Evolutionary conservation across 2,797 vertebrate genomes (phyloP), one percentile per base, ranked within the genome.

Genomic region (Chelon labrosus): DNA sequence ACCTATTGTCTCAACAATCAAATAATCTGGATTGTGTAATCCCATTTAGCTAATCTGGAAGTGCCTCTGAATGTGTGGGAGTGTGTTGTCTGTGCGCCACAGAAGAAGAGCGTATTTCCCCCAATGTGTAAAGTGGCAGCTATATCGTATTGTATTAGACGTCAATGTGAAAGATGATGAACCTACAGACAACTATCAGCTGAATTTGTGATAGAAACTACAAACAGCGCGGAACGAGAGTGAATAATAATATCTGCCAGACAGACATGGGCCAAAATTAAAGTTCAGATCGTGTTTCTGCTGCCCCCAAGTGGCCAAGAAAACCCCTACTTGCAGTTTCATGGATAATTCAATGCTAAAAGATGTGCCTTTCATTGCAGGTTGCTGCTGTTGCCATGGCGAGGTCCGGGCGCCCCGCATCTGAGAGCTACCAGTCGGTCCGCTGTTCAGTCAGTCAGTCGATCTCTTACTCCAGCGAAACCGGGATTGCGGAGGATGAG

Each of bases 361-460:
- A 50, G 10, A 14, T 62, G 10, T 59, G 35, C 60, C 6, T 61
- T 65, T 64, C 13, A 57, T 60, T 5, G 22, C 73, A 84, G 79
- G 62, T 75, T 60, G 74, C 50, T 46, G 49, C 31, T 31, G 70
- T 68, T 73, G 80, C 35, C 84, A 98, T 98, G 97, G 95, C 94
- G 12, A 94, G 92, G 73, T 91, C 92, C 22, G 87, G 57, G 19
- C 90, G 89, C 6, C 91, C 91, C 13, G 85, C 88, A 31, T 93
- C 95, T 57, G 92, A 93, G 64, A 82, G 85, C 80, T 93, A 92
- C 84, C 89, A 82, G 69, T 79, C 92, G 5, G 90, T 73, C 0
- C 60, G 84, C 47, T 77, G 65, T 41, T 76, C 91, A 52, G 74
- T 89, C 87, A 72, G 87, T 62, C 1, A 74, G 82, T 78, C 81